phyloP scores from a whole-genome alignment of 2,113 vertebrate species.

The Ctenomys sociabilis region DNA sequence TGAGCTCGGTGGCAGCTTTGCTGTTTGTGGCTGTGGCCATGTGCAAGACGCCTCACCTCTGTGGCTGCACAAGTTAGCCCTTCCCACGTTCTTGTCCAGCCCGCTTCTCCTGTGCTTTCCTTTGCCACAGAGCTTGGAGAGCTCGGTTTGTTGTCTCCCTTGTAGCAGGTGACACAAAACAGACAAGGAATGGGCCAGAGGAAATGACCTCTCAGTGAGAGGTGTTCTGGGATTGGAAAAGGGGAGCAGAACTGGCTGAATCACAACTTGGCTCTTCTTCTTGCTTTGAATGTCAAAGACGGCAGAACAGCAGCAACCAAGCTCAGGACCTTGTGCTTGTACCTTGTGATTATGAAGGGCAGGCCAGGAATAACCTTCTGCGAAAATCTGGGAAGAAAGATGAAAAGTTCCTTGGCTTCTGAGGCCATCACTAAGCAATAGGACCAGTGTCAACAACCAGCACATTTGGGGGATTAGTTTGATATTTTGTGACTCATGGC shows the following conservation, averaged over 20 bases:
- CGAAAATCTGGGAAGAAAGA: not conserved
- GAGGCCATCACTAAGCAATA: not conserved
- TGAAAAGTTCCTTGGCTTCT: not conserved
- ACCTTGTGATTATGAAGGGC: not conserved
- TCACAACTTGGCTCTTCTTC: constrained; percentile 7
- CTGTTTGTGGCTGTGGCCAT: not conserved
- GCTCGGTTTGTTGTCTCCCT: not conserved
- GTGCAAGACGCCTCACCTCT: not conserved
- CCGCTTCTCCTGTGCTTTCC: not conserved
- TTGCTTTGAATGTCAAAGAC: constrained; percentile 11
- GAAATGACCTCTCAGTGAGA: not conserved
- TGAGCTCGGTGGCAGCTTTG: not conserved
- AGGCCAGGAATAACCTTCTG: not conserved
- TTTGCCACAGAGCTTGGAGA: not conserved
- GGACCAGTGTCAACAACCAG: not conserved
- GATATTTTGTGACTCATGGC: not conserved
- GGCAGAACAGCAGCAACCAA: not conserved
- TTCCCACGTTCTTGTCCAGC: not conserved
- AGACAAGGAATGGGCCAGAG: not conserved
- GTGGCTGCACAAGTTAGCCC: not conserved
- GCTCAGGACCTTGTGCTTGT: too few relatives aligned
- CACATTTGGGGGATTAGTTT: not conserved
- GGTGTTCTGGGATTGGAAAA: not conserved
- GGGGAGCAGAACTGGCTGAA: not conserved
- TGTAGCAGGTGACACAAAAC: not conserved